Base-by-base conservation (phyloP, 2,113 vertebrate species). In the Lepus europaeus region DNA sequence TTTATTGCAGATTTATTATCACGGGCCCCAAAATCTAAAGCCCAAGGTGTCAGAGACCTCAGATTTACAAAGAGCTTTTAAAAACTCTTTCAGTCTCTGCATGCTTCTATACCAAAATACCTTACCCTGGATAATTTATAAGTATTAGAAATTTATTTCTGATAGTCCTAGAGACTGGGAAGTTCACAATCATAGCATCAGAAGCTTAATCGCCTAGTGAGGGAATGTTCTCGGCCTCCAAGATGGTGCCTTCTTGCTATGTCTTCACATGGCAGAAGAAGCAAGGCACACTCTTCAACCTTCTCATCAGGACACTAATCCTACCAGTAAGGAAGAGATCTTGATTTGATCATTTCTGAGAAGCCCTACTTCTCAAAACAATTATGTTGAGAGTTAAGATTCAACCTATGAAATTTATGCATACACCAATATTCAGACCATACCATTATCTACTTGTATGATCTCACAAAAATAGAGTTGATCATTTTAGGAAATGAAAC, bases 1-100 rank as follows among this genome's bases (percentile, higher is more conserved):
- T 87, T 95, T 45, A 79, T 11, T 87, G 23, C 82, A 76, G 64
- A 63, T 92, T n/a, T 63, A 63, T 79, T 79, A 14, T 13, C 76
- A 2, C 9, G 20, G 9, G 8, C 2, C 4, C 33, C 80, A 73
- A 63, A 93, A 59, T 6, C 7, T 9, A 87, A 93, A 88, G 22
- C 7, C 23, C 10, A 13, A 11, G 22, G 1, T 10, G 69, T 63
- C 73, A 3, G 29, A 86, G 10, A 68, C 19, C 29, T 84, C n/a
- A 78, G 5, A 7, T 88, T 81, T 69, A 82, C 2, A 84, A 14
- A 17, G 53, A 3, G 1, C 6, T 61, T 4, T 70, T 87, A 68
- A 80, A 97, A 90, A 77, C 27, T 74, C 7, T 82, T 14, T 33
- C 6, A 39, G 25, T 23, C 11, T 29, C 5, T 29, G 64, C 27